Conservation (phyloP, 2,113 vertebrate species). For the Perccottus glenii region DNA sequence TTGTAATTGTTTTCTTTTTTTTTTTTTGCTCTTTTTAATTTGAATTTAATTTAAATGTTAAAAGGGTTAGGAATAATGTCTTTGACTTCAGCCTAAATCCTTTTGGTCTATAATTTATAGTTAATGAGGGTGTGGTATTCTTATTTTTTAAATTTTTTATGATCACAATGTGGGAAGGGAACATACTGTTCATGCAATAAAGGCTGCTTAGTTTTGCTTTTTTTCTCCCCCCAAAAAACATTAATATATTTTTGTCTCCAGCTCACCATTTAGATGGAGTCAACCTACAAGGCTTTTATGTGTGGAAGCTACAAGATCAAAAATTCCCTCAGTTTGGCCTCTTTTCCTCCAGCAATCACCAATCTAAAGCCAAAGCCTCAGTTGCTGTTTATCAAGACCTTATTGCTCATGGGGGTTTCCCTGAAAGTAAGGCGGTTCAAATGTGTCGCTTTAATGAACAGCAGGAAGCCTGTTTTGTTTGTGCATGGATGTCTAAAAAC, state of each 20-base stretch:
- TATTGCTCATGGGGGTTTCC: slow-evolving; percentile 82
- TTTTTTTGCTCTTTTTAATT: too few relatives aligned
- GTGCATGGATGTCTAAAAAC: slow-evolving; percentile 80
- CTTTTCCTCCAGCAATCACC: slow-evolving; percentile 81
- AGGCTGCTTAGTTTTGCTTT: not conserved
- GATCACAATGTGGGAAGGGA: too few relatives aligned
- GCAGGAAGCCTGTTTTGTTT: slow-evolving; percentile 72
- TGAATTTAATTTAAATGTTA: too few relatives aligned
- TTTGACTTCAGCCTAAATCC: too few relatives aligned
- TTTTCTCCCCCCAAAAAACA: not conserved
- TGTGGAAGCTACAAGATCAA: slow-evolving; percentile 89
- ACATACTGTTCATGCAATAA: too few relatives aligned
- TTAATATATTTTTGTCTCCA: slow-evolving; percentile 60
- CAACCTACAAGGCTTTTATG: slow-evolving; percentile 90
- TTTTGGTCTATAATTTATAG: too few relatives aligned
- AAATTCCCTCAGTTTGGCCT: slow-evolving; percentile 86
- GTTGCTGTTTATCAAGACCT: slow-evolving; percentile 83
- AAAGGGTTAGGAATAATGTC: too few relatives aligned
- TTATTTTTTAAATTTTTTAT: too few relatives aligned
- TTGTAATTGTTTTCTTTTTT: too few relatives aligned
- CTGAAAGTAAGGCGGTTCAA: slow-evolving; percentile 35
- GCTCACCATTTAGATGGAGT: slow-evolving; percentile 86
- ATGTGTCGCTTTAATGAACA: slow-evolving; percentile 52
- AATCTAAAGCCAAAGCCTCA: slow-evolving; percentile 87
- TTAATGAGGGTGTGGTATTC: too few relatives aligned